A percentile compares a stretch with the other conserved stretches of the same genome.
Evolutionary conservation across 2,888 invertebrate species (phyloP).

Genomic region (Sipha maydis): DNA sequence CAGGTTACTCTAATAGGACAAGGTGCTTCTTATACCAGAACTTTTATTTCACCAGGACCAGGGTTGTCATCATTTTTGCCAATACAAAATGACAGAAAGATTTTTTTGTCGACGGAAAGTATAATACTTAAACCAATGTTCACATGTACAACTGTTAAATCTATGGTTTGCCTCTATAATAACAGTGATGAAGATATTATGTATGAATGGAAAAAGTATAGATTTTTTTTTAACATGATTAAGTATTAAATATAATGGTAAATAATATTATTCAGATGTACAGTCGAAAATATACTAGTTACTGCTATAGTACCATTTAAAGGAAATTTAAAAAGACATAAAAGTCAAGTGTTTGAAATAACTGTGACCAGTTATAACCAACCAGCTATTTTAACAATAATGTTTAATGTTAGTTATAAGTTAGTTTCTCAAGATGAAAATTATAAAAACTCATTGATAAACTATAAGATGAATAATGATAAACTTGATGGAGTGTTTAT

Average conservation of each 20-base stretch:
- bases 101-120: slow-evolving; percentile 49
- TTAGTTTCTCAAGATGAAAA: slow-evolving; percentile 24
- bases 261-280: slow-evolving; percentile 28
- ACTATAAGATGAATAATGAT: slow-evolving; percentile 17
- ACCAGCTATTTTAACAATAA: slow-evolving; percentile 50
- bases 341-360: slow-evolving; percentile 42
- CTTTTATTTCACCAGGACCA: background rate
- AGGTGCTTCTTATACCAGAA: slow-evolving; percentile 47
- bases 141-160: slow-evolving; percentile 10
- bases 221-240: background rate
- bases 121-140: slow-evolving; percentile 42
- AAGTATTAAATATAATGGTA: background rate
- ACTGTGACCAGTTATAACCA: slow-evolving; percentile 21
- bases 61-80: slow-evolving; percentile 36
- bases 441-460: slow-evolving; percentile 26
- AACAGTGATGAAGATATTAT: slow-evolving; percentile 37
- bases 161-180: slow-evolving; percentile 27
- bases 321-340: slow-evolving; percentile 31
- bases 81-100: slow-evolving; percentile 25
- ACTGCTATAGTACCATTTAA: background rate
- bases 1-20: slow-evolving; percentile 34
- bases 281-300: background rate
- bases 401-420: slow-evolving; percentile 45
- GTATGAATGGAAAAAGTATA: slow-evolving; percentile 47
- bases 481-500: slow-evolving; percentile 37